phyloP scores from a whole-genome alignment of 2,797 vertebrate genomes.

The Sebastes oblongus region DNA sequence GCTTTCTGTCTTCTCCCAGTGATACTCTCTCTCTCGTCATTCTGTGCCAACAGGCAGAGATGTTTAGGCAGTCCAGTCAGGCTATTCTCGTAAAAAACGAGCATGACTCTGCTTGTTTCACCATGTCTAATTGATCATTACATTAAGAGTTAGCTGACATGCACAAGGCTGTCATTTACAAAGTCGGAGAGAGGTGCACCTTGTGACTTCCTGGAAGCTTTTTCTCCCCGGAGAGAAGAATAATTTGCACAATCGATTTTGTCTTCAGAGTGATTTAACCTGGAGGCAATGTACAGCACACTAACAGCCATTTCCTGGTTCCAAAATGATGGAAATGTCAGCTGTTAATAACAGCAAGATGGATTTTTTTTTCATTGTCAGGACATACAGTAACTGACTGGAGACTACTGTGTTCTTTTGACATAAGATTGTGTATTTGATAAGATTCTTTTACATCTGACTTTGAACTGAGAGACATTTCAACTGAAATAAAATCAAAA shows the following conservation, averaged over 20 bases:
- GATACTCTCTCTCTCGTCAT: background rate
- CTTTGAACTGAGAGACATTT: background rate
- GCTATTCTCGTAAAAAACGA: conserved; percentile 7
- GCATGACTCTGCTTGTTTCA: conserved; percentile 39
- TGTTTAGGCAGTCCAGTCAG: background rate
- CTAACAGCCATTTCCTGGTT: conserved; percentile 11
- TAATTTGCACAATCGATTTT: conserved; percentile 14
- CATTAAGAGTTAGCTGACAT: conserved; percentile 34
- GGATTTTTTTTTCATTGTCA: background rate
- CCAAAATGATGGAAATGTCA: conserved; percentile 5
- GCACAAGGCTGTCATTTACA: conserved; percentile 35
- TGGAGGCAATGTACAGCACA: background rate
- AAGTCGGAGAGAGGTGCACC: conserved; percentile 2
- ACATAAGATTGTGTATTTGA: background rate
- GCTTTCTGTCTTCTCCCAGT: background rate
- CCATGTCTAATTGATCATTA: conserved; percentile 28
- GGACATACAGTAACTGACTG: background rate
- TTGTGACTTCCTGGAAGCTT: conserved; percentile 44
- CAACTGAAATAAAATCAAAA: background rate
- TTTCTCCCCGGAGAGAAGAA: background rate
- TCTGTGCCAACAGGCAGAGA: background rate
- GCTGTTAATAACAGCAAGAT: background rate
- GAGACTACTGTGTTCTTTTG: background rate
- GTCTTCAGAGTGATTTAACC: conserved; percentile 21
- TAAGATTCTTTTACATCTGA: background rate